phyloP scores from a whole-genome alignment of 2,797 vertebrate species.

The Adelosebastes latens region DNA sequence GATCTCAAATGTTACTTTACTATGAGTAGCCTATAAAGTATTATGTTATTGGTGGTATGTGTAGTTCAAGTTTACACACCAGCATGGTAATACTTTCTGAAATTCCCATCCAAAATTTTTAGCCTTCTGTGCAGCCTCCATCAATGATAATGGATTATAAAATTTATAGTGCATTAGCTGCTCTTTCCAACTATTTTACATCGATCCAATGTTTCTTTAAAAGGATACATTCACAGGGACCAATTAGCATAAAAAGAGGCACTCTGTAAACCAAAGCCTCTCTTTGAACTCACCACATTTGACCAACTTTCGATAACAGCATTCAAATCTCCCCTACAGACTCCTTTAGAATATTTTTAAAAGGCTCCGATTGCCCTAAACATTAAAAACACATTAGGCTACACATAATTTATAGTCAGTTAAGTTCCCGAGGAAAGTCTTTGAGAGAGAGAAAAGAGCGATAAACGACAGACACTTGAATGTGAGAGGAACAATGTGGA shows the following conservation, averaged over 20 bases:
- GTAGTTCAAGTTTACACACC: not conserved
- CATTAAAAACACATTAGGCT: slow-evolving; percentile 58
- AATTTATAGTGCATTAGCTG: slow-evolving; percentile 4
- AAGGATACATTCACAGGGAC: slow-evolving; percentile 52
- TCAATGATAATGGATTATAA: slow-evolving; percentile 7
- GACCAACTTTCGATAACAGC: slow-evolving; percentile 23
- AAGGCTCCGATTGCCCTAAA: slow-evolving; percentile 40
- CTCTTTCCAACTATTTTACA: slow-evolving; percentile 11
- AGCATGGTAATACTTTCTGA: not conserved
- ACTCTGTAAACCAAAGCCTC: slow-evolving; percentile 39
- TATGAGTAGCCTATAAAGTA: not conserved
- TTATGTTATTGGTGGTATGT: not conserved
- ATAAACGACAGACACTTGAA: slow-evolving; percentile 11
- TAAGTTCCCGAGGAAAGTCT: slow-evolving; percentile 24
- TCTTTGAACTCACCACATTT: slow-evolving; percentile 28
- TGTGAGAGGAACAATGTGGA: not conserved
- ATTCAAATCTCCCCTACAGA: slow-evolving; percentile 35
- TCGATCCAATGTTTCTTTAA: slow-evolving; percentile 25
- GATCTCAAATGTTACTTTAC: not conserved
- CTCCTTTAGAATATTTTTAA: slow-evolving; percentile 25
- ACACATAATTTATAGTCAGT: slow-evolving; percentile 36
- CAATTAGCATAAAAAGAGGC: slow-evolving; percentile 61
- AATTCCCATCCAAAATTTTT: not conserved
- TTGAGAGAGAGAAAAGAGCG: slow-evolving; percentile 3
- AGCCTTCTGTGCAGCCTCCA: not conserved